A percentile compares a stretch with the other conserved stretches of the same genome.
Evolutionary conservation across 1,140 invertebrate species (phyloP).

Genomic region (Zaprionus africanus): DNA sequence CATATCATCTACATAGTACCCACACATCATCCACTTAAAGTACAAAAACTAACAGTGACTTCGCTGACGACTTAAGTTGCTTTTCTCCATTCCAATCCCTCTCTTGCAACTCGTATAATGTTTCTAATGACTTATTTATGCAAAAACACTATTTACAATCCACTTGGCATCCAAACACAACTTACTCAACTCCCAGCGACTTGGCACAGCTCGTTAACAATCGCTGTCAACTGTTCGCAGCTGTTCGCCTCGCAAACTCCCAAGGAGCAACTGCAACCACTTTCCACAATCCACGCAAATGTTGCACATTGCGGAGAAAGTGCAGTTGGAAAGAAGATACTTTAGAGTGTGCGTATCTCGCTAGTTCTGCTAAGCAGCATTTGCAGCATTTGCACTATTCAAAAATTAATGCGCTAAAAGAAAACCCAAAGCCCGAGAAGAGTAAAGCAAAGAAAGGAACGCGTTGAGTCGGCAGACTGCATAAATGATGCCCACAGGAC

Average conservation of each 20-base stretch:
- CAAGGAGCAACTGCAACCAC: neutral
- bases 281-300: slow-evolving; percentile 30
- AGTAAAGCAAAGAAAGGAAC: slow-evolving; percentile 30
- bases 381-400: slow-evolving; percentile 63
- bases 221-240: neutral
- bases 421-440: slow-evolving; percentile 32
- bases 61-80: neutral
- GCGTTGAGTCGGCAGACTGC: slow-evolving; percentile 40
- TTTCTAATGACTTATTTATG: neutral
- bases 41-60: neutral
- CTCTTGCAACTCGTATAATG: neutral
- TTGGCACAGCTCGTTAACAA: neutral
- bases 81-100: neutral
- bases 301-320: slow-evolving; percentile 22
- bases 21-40: neutral
- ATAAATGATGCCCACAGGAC: slow-evolving; percentile 67
- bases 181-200: neutral
- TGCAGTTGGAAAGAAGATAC: slow-evolving; percentile 11
- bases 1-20: neutral
- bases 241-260: neutral
- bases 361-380: neutral
- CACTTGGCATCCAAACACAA: slow-evolving; percentile 1
- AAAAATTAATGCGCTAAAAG: slow-evolving; percentile 68
- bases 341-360: slow-evolving; percentile 36
- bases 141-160: neutral